phyloP scores from a whole-genome alignment of 2,113 vertebrate genomes.

The Apistogramma diplotaenia region DNA sequence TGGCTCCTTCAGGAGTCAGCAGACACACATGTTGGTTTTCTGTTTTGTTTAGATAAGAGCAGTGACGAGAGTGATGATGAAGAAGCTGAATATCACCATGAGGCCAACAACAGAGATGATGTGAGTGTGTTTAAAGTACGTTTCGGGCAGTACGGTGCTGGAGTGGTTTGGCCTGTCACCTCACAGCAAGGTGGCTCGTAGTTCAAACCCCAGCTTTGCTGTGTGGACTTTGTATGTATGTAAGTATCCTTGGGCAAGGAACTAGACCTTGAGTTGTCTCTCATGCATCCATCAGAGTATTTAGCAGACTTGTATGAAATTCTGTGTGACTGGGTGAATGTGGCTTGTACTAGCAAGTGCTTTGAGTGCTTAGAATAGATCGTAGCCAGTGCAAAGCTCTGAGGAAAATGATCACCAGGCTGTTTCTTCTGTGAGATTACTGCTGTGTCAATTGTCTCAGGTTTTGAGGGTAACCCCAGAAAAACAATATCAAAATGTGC shows the following conservation, averaged over 20 bases:
- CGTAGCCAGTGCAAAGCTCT: too few species aligned
- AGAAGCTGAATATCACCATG: slow-evolving; percentile 25
- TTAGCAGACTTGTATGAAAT: neutral
- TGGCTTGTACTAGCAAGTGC: neutral
- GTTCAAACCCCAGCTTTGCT: neutral
- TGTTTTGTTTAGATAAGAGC: slow-evolving; percentile 18
- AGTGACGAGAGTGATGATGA: slow-evolving; percentile 46
- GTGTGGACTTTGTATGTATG: neutral
- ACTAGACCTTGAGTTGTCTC: neutral
- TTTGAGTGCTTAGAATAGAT: too few species aligned
- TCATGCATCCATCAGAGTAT: neutral
- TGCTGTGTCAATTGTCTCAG: too few species aligned
- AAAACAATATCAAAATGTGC: too few species aligned
- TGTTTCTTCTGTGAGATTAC: too few species aligned
- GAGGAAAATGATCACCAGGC: too few species aligned
- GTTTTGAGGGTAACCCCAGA: too few species aligned
- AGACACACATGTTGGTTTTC: neutral
- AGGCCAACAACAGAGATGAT: slow-evolving; percentile 20
- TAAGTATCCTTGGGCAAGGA: neutral
- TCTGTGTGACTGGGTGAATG: neutral
- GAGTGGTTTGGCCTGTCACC: neutral
- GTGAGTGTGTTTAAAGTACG: slow-evolving; percentile 22
- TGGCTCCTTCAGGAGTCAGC: neutral
- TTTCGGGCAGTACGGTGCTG: too few species aligned
- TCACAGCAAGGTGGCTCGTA: neutral